These are phyloP conservation scores for Macquaria australasica DNA, from an alignment of 2,113 vertebrate genomes.

Conservation along the genomic window DNA sequence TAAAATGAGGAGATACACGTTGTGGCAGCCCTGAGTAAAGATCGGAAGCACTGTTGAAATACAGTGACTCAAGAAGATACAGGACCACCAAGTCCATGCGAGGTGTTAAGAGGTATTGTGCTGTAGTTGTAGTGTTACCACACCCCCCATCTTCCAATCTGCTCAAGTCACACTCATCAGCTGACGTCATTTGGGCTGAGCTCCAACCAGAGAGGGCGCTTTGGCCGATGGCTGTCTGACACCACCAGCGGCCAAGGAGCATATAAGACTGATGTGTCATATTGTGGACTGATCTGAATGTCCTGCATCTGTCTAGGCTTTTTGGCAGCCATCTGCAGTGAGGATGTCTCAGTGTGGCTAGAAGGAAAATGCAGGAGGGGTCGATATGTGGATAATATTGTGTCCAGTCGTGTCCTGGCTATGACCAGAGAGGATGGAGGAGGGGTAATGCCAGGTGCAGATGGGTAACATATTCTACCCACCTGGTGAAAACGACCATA, in stretches of 20 bases:
- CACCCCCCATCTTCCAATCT: conserved; percentile 35
- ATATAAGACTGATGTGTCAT: conserved; percentile 8
- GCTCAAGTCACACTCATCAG: conserved; percentile 33
- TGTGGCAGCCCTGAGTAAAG: conserved; percentile 67
- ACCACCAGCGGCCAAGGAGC: background rate
- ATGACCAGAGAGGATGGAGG: background rate
- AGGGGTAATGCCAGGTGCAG: background rate
- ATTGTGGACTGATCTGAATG: conserved; percentile 27
- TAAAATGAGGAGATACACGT: conserved; percentile 1
- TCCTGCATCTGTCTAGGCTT: conserved; percentile 29
- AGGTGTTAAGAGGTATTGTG: conserved; percentile 44
- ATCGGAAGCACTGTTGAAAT: conserved; percentile 34
- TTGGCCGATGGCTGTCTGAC: background rate
- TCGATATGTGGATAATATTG: background rate
- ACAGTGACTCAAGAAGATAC: conserved; percentile 42
- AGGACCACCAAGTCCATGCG: conserved; percentile 31
- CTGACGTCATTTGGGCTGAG: conserved; percentile 19
- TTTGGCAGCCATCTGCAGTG: conserved; percentile 21
- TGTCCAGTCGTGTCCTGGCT: conserved; percentile 9
- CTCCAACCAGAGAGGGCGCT: conserved; percentile 3
- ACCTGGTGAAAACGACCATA: conserved; percentile 6
- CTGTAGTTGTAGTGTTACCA: conserved; percentile 20
- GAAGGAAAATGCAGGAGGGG: conserved; percentile 20
- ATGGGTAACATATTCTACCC: conserved; percentile 11
- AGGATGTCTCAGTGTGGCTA: background rate